Conservation (phyloP, 2,797 vertebrate species). For the Eulemur rubriventer region DNA sequence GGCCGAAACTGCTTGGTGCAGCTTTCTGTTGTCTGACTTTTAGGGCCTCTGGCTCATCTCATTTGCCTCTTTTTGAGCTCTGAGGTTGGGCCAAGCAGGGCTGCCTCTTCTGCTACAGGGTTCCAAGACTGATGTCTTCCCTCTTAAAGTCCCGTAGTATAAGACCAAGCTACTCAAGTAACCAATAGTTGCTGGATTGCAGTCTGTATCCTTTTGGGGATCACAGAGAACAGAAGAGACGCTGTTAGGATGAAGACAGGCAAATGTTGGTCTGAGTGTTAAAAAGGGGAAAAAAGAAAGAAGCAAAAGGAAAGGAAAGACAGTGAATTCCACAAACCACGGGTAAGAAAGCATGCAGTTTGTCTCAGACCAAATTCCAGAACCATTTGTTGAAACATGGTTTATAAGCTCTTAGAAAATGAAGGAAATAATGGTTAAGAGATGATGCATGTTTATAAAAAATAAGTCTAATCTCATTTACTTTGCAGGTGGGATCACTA, state of each 20-base stretch:
- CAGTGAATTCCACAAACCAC: neutral
- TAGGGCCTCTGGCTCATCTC: neutral
- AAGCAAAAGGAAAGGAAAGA: neutral
- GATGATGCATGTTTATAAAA: neutral
- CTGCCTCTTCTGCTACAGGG: neutral
- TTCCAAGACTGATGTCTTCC: neutral
- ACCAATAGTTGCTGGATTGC: neutral
- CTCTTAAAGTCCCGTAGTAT: neutral
- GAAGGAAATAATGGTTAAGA: neutral
- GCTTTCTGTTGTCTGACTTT: neutral
- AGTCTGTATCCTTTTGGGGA: neutral
- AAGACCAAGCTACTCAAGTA: neutral
- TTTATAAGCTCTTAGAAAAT: neutral
- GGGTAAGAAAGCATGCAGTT: neutral
- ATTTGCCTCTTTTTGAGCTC: neutral
- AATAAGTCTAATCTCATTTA: neutral
- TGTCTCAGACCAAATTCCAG: slow-evolving; percentile 24
- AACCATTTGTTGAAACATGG: neutral
- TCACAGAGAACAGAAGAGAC: neutral
- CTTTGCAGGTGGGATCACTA: neutral
- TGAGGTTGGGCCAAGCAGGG: neutral
- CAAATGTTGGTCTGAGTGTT: neutral
- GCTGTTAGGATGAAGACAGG: neutral
- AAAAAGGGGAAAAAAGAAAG: neutral
- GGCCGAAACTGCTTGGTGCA: neutral